Percentiles rank a stretch among this genome's conserved stretches.
phyloP scores from a whole-genome alignment of 1,140 invertebrate genomes.

The Phymastichus coffea region DNA sequence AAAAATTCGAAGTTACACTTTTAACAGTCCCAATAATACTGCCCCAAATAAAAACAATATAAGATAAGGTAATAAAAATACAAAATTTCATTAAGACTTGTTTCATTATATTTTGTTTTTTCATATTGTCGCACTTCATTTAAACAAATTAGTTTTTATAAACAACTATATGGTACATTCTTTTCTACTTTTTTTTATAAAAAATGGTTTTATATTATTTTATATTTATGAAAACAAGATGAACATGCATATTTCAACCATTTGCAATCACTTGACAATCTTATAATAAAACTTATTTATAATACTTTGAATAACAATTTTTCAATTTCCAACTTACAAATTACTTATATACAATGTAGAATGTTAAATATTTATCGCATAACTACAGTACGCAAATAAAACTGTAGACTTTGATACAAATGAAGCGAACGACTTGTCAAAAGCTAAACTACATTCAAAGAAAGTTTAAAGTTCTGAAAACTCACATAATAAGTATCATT shows the following conservation, averaged over 20 bases:
- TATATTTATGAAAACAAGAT: conserved; percentile 5
- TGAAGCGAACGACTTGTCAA: conserved; percentile 9
- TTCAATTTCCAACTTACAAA: conserved; percentile 2
- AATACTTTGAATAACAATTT: conserved; percentile 24
- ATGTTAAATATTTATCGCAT: background rate
- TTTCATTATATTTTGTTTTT: conserved; percentile 16
- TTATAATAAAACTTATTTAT: conserved; percentile 12
- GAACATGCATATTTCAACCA: conserved; percentile 8
- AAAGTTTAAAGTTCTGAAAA: conserved; percentile 11
- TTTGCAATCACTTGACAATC: conserved; percentile 2
- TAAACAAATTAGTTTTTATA: conserved; percentile 18
- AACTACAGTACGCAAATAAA: conserved; percentile 3
- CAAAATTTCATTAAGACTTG: background rate
- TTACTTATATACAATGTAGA: conserved; percentile 20
- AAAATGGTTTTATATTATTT: background rate
- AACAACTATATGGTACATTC: conserved; percentile 24
- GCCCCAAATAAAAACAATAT: no score
- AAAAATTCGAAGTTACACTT: background rate
- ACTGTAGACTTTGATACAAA: background rate
- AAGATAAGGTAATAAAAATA: background rate
- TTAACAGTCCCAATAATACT: no score
- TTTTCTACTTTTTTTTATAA: conserved; percentile 6
- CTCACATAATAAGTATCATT: conserved; percentile 13
- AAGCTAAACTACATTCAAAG: background rate
- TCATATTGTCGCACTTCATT: background rate